Base-by-base conservation (phyloP, 2,113 vertebrate genomes). In the Amblyornis subalaris region DNA sequence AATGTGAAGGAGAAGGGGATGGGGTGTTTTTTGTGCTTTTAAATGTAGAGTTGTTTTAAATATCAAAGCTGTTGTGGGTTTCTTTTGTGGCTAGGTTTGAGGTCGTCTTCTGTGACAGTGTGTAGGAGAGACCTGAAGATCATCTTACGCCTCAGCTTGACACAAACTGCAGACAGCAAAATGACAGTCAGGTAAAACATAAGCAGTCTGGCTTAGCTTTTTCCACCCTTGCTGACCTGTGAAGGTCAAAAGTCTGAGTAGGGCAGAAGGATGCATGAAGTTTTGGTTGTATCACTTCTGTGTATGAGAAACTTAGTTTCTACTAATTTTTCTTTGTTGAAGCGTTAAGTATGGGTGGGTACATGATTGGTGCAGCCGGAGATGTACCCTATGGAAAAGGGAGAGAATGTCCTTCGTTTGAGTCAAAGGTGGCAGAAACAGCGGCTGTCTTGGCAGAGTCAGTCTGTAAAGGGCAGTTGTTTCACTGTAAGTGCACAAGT, bases 131-230 rank as follows among this genome's bases (percentile, higher is more conserved):
- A 87, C 48, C 61, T 69, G 80, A 81, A 75, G 62, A 95, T 57
- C 65, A 20, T 78, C 70, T 61, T 53, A 8, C 0, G 0, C 57
- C 36, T 72, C 86, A 42, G 73, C 84, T 81, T 86, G 80, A 48
- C 64, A 60, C 60, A 48, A 81, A 78, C 84, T 72, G 72, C 76
- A 35, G 88, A 65, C 53, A 61, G 50, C 86, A 90, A 94, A 95
- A 94, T 96, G 94, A 92, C 83, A 92, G 94, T 86, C 91, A 95
- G 96, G 92, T 95, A 91, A 94, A 88, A 67, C 10, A n/a, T 20
- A 8, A 35, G 29, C 17, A 71, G 17, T 38, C 36, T 42, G 47
- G 35, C 24, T 78, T 73, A 29, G 29, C 7, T 81, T 77, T 60
- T 84, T 48, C 31, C 15, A 48, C 16, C 14, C 13, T 61, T 8